These are phyloP conservation scores for Octodonta nipae DNA, from an alignment of 2,888 invertebrate species.

Conservation along the genomic window DNA sequence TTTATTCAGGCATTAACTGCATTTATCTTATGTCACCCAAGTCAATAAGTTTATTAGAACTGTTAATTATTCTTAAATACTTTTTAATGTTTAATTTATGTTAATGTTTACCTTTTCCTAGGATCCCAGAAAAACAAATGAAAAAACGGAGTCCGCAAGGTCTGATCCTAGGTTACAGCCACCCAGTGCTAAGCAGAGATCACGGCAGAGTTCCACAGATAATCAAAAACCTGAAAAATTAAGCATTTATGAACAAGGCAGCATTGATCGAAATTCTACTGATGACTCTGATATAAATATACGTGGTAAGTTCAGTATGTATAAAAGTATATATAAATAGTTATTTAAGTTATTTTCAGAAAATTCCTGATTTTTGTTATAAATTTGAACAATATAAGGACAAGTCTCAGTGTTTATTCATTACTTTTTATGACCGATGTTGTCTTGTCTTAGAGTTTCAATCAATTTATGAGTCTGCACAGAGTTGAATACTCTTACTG, in stretches of 20 bases:
- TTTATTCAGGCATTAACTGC: too few relatives aligned
- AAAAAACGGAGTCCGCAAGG: conserved; percentile 8
- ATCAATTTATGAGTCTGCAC: too few relatives aligned
- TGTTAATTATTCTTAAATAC: not conserved
- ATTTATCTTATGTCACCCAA: too few relatives aligned
- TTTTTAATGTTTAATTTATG: not conserved
- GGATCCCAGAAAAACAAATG: conserved; percentile 12
- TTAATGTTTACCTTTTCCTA: conserved; percentile 3
- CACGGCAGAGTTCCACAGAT: conserved; percentile 19
- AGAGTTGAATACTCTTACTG: too few relatives aligned
- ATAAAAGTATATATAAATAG: not conserved
- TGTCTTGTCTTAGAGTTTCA: too few relatives aligned
- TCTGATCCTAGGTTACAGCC: conserved; percentile 11
- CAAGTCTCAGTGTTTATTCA: not conserved
- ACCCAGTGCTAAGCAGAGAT: conserved; percentile 17
- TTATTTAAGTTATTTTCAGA: not conserved
- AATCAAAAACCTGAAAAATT: conserved; percentile 30
- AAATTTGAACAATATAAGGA: not conserved
- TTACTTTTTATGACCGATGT: too few relatives aligned
- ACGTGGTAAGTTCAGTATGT: conserved; percentile 18
- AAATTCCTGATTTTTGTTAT: not conserved
- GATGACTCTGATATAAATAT: conserved; percentile 51
- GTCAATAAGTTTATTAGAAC: not conserved
- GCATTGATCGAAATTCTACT: conserved; percentile 41
- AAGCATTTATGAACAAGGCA: conserved; percentile 49